Conservation (phyloP, 2,888 invertebrate species). For the Scaeva pyrastri region DNA sequence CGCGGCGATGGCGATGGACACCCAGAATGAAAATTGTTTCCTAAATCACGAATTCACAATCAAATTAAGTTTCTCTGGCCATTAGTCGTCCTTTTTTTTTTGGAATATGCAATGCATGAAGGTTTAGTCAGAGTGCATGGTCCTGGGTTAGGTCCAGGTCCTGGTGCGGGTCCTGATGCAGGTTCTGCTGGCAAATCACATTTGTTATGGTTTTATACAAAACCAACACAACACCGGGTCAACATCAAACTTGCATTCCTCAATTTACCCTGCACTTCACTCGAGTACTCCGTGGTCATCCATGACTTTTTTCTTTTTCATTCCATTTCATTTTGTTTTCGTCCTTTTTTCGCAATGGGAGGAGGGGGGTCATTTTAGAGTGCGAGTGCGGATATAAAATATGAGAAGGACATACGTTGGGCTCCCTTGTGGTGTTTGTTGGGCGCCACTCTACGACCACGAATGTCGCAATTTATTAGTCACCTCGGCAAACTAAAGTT, state of each 20-base stretch:
- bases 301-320: constrained; percentile 14
- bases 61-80: constrained; percentile 74
- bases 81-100: constrained; percentile 70
- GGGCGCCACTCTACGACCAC: constrained; percentile 52
- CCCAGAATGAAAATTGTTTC: constrained; percentile 72
- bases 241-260: constrained; percentile 65
- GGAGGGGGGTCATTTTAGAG: too few species aligned
- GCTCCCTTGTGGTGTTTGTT: constrained; percentile 45
- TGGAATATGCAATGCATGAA: background rate
- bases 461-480: constrained; percentile 75
- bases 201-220: constrained; percentile 74
- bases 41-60: constrained; percentile 76
- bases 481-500: constrained; percentile 63
- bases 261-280: constrained; percentile 61
- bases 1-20: constrained; percentile 6
- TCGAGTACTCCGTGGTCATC: constrained; percentile 19
- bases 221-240: constrained; percentile 53
- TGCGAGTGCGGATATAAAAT: constrained; percentile 44
- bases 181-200: constrained; percentile 71
- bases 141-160: too few species aligned
- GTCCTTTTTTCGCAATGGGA: too few species aligned
- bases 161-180: background rate
- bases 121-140: background rate
- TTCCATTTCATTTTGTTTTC: background rate
- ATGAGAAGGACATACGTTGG: constrained; percentile 70